Conservation (phyloP, 2,113 vertebrate genomes). For the Ondatra zibethicus region DNA sequence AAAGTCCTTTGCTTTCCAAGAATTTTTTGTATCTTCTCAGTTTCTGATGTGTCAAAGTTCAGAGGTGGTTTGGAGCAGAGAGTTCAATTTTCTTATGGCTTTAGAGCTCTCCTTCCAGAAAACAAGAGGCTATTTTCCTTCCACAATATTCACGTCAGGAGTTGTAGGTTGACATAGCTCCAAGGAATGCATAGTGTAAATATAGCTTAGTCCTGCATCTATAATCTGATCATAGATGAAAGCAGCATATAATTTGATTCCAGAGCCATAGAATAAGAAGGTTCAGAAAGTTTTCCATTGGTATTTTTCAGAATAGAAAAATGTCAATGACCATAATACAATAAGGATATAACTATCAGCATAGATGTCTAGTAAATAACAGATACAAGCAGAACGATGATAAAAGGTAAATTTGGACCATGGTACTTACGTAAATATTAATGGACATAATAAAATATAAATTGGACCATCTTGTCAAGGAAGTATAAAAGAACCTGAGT, state of each 20-base stretch:
- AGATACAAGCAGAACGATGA: not conserved
- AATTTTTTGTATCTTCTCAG: not conserved
- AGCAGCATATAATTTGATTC: not conserved
- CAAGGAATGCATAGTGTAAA: not conserved
- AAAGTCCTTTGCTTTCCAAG: slow-evolving; percentile 44
- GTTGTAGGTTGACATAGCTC: not conserved
- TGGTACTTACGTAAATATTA: not conserved
- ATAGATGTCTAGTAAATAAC: not conserved
- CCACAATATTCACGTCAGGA: not conserved
- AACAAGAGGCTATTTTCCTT: not conserved
- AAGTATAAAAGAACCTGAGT: not conserved
- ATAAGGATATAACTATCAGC: not conserved
- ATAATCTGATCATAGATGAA: not conserved
- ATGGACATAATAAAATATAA: not conserved
- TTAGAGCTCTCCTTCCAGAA: not conserved
- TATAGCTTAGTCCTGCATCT: not conserved
- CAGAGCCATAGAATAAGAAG: not conserved
- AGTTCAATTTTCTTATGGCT: slow-evolving; percentile 56
- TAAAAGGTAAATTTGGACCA: not conserved
- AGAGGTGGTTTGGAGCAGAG: slow-evolving; percentile 40
- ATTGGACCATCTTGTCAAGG: not conserved
- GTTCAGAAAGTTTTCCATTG: slow-evolving; percentile 14
- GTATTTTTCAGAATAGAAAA: not conserved
- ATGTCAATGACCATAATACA: not conserved
- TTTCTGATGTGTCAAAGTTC: not conserved